Base-by-base conservation (phyloP, 2,113 vertebrate genomes). In the Anhinga rufa region DNA sequence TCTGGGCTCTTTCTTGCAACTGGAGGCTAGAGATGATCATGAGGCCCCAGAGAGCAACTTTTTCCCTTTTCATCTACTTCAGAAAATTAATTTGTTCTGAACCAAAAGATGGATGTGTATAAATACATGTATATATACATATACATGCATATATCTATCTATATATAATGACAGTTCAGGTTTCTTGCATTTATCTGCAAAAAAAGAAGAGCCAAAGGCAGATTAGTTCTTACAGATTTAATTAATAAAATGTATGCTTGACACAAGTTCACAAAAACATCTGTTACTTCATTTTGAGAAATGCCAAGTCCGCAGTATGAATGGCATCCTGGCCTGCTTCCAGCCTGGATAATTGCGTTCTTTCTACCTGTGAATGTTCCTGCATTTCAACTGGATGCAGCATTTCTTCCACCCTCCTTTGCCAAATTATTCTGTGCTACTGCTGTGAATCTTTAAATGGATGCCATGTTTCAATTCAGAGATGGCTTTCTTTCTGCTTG, bases 211-310 rank as follows among this genome's bases (percentile, higher is more conserved):
- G 3, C 9, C 15, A 44, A 87, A 76, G 16, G 8, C 80, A 65
- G 28, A 82, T 13, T 9, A 71, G n/a, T 44, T 92, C 31, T 65
- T 52, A 46, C 6, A 71, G 28, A 91, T 91, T 79, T 92, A 93
- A 93, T 92, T 96, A 93, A 78, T 74, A 88, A 96, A 93, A 82
- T 3, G 0, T 72, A 66, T 32, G 26, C 49, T 55, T 95, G 68
- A 92, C 51, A 71, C 38, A 96, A 92, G n/a, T 82, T 96, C 64
- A 92, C 71, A 91, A 75, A 76, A 91, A 69, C 70, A 93, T 91
- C 88, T 97, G 93, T 76, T 91, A 78, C 76, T 96, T 96, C 34
- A 54, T 93, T 95, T 84, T 91, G 71, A 91, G 75, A 93, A 77
- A 74, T 86, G 55, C 83, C 86, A 90, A 54, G n/a, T 85, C 76